These are phyloP conservation scores for Thunnus thynnus DNA, from an alignment of 2,113 vertebrate genomes.

Conservation along the genomic window DNA sequence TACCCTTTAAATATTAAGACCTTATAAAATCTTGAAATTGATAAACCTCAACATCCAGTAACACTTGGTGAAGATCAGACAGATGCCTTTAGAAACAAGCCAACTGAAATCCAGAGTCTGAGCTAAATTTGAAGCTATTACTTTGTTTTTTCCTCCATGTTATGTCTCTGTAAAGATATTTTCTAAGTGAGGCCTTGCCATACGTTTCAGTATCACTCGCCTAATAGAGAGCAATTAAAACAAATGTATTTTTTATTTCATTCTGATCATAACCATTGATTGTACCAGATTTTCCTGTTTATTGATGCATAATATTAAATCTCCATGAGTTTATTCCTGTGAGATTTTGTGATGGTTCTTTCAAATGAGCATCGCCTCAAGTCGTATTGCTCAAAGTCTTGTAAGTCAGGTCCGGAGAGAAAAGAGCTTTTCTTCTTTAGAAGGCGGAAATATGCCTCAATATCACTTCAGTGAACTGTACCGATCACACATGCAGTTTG, in stretches of 20 bases:
- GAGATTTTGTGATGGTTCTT: conserved; percentile 45
- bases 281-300: conserved; percentile 86
- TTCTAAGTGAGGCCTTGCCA: conserved; percentile 82
- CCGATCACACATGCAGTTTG: too few species aligned
- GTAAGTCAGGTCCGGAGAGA: too few species aligned
- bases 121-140: conserved; percentile 56
- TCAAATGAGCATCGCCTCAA: background rate
- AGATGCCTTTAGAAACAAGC: conserved; percentile 37
- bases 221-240: conserved; percentile 80
- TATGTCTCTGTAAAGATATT: conserved; percentile 79
- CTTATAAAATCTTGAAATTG: conserved; percentile 1
- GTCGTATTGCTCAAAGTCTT: background rate
- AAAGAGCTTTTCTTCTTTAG: too few species aligned
- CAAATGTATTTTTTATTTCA: conserved; percentile 87
- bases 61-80: background rate
- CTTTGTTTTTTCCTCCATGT: conserved; percentile 53
- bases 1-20: background rate
- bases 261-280: conserved; percentile 89
- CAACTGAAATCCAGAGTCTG: conserved; percentile 31
- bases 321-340: conserved; percentile 89
- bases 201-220: conserved; percentile 86
- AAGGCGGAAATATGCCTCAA: too few species aligned
- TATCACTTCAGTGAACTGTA: too few species aligned
- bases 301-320: conserved; percentile 91
- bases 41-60: background rate